Conservation (phyloP, 2,888 invertebrate species). For the Taenaris catops region DNA sequence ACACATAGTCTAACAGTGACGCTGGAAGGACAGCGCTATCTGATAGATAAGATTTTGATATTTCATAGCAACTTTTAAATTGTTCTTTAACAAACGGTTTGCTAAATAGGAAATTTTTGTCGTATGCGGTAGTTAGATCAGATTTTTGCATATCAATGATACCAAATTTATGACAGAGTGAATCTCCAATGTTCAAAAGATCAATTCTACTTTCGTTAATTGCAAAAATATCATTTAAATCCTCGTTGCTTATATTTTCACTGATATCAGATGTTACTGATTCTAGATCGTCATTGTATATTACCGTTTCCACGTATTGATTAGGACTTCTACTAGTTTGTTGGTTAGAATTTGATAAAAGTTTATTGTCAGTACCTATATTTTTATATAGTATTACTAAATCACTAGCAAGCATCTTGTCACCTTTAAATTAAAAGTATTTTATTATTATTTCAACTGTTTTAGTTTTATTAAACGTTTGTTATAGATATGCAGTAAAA, state of each 20-base stretch:
- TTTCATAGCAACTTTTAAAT: conserved; percentile 36
- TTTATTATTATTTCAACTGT: too few species aligned
- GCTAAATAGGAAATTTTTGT: conserved; percentile 44
- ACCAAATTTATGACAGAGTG: conserved; percentile 54
- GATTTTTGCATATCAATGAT: conserved; percentile 43
- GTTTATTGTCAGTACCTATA: conserved; percentile 49
- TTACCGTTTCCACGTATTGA: conserved; percentile 56
- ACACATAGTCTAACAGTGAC: conserved; percentile 59
- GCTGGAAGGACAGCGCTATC: conserved; percentile 42
- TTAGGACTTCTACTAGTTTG: conserved; percentile 38
- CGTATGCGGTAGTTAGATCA: conserved; percentile 35
- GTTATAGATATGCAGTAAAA: too few species aligned
- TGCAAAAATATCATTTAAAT: conserved; percentile 41
- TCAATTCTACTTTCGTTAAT: conserved; percentile 56
- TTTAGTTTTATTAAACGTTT: too few species aligned
- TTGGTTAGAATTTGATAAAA: conserved; percentile 39
- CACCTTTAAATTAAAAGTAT: conserved; percentile 4
- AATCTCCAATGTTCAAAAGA: conserved; percentile 43
- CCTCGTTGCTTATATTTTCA: conserved; percentile 49
- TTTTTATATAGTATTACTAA: conserved; percentile 64
- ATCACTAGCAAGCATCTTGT: conserved; percentile 46
- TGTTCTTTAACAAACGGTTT: conserved; percentile 49
- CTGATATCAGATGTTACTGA: conserved; percentile 51
- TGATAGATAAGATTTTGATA: conserved; percentile 32
- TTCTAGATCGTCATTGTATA: conserved; percentile 52